Percentiles rank a stretch among this genome's conserved stretches.
Evolutionary conservation across 2,113 vertebrate genomes (phyloP).

Genomic region (Pseudopipra pipra): DNA sequence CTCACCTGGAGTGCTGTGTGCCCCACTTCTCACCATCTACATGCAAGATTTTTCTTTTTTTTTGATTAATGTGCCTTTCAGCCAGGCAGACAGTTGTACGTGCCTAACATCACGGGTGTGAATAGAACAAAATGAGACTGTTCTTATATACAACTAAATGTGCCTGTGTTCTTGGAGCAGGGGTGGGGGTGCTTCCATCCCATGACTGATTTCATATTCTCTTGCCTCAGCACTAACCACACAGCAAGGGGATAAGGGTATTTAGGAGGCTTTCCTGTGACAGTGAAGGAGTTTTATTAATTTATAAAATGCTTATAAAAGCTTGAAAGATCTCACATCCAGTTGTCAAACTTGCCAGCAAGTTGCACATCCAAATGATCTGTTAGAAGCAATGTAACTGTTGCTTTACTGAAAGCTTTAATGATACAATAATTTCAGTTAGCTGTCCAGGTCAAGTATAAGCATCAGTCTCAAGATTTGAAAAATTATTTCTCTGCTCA

Average conservation of each 20-base stretch:
- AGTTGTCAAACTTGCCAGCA: not conserved
- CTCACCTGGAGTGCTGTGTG: not conserved
- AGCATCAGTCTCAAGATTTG: not conserved
- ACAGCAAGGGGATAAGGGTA: not conserved
- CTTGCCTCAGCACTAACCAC: not conserved
- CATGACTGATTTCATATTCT: not conserved
- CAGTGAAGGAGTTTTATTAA: not conserved
- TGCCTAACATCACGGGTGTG: not conserved
- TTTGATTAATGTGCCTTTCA: not conserved
- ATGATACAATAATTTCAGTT: not conserved
- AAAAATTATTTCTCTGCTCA: not conserved
- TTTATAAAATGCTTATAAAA: not conserved
- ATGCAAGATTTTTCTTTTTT: not conserved
- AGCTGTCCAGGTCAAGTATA: not conserved
- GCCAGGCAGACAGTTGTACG: fast-evolving
- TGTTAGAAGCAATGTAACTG: not conserved
- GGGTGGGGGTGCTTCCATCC: not conserved
- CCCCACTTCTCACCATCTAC: not conserved
- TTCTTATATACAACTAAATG: not conserved
- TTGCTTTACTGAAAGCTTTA: not conserved
- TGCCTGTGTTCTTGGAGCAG: not conserved
- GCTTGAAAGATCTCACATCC: not conserved
- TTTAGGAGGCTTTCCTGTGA: not conserved
- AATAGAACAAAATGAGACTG: not conserved
- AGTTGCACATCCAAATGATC: not conserved